These are phyloP conservation scores for Turritopsis dohrnii DNA, from an alignment of 30 jellyfish, hydroid and myxozoan genomes.

Conservation along the genomic window DNA sequence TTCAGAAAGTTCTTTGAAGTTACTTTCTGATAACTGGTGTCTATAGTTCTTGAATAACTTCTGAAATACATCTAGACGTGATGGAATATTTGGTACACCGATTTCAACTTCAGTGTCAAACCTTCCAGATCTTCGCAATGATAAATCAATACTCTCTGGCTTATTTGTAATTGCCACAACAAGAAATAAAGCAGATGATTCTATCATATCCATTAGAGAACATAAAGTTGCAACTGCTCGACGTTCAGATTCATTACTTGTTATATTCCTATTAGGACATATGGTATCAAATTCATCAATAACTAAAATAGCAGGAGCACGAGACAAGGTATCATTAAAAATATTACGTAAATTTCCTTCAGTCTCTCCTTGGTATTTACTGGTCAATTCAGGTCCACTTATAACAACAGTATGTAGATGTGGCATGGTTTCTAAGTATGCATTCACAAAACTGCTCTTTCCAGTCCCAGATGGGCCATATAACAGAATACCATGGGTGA, in stretches of 20 bases:
- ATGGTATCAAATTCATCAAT: constrained; percentile 95
- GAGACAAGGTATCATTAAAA: constrained; percentile 55
- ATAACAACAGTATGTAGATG: constrained; percentile 50
- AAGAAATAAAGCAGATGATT: constrained; percentile 49
- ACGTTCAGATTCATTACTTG: constrained; percentile 67
- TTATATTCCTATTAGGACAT: constrained; percentile 75
- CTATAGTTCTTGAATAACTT: constrained; percentile 36
- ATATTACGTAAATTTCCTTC: constrained; percentile 67
- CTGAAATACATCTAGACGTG: constrained; percentile 56
- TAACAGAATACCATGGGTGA: constrained; percentile 72
- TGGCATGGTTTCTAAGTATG: constrained; percentile 49
- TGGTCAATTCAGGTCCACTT: constrained; percentile 82
- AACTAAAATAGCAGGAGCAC: constrained; percentile 73
- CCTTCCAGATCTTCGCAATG: constrained; percentile 88
- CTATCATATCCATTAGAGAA: constrained; percentile 85
- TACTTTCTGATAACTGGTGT: constrained; percentile 35
- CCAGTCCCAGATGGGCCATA: constrained; percentile 99
- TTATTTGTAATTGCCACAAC: constrained; percentile 80
- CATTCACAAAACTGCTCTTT: constrained; percentile 64
- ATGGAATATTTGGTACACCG: constrained; percentile 77
- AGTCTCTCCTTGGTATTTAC: constrained; percentile 92
- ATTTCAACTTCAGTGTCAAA: constrained; percentile 83
- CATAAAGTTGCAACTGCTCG: constrained; percentile 78
- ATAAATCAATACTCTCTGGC: constrained; percentile 69
- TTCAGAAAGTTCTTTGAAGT: constrained; percentile 50